These are phyloP conservation scores for Selenia dentaria DNA, from an alignment of 2,888 invertebrate genomes.

Conservation along the genomic window DNA sequence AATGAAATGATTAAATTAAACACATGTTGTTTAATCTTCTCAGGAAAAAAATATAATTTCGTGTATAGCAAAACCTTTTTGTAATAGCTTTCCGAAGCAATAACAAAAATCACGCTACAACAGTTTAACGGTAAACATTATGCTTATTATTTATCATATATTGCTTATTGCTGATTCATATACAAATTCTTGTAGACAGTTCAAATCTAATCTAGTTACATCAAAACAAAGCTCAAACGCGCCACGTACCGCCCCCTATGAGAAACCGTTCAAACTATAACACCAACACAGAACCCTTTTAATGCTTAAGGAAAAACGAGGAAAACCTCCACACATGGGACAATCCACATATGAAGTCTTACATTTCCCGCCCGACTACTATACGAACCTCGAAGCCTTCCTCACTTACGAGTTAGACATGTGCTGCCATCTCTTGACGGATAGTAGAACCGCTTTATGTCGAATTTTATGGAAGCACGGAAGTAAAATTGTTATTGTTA, in stretches of 20 bases:
- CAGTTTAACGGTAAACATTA: no score
- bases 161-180: no score
- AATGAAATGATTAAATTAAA: no score
- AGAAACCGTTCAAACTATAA: slow-evolving; percentile 67
- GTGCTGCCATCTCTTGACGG: slow-evolving; percentile 70
- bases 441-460: slow-evolving; percentile 50
- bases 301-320: slow-evolving; percentile 67
- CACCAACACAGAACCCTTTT: slow-evolving; percentile 57
- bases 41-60: no score
- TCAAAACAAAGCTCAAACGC: slow-evolving; percentile 19
- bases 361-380: slow-evolving; percentile 38
- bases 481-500: slow-evolving; percentile 34
- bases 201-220: no score
- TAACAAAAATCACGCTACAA: no score
- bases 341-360: slow-evolving; percentile 46
- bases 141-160: no score
- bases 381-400: slow-evolving; percentile 25
- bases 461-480: slow-evolving; percentile 30
- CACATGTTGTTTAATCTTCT: no score
- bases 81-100: no score
- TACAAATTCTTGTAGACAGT: no score
- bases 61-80: no score
- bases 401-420: slow-evolving; percentile 2
- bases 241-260: slow-evolving; percentile 71
- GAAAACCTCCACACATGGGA: slow-evolving; percentile 57